These are phyloP conservation scores for Hyla sarda DNA, from an alignment of 2,113 vertebrate genomes.

Conservation along the genomic window DNA sequence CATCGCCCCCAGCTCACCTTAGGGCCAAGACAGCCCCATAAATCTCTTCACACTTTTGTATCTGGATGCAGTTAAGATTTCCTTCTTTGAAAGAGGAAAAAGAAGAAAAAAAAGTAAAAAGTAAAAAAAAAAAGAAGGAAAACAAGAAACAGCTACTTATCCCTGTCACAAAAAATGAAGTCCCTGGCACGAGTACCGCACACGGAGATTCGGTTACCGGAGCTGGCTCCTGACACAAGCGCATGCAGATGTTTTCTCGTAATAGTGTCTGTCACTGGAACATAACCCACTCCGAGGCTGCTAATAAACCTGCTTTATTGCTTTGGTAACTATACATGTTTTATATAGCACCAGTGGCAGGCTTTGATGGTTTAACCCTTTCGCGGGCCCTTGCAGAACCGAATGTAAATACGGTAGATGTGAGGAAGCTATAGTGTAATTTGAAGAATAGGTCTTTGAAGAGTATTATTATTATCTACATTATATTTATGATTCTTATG, in stretches of 20 bases:
- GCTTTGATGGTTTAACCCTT: conserved; percentile 4
- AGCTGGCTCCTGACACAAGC: conserved; percentile 43
- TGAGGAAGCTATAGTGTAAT: background rate
- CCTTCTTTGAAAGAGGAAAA: conserved; percentile 12
- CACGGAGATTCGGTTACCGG: conserved; percentile 43
- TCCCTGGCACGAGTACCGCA: conserved; percentile 34
- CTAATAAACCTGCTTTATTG: conserved; percentile 48
- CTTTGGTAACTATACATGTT: conserved; percentile 33
- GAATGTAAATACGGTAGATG: background rate
- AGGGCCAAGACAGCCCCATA: conserved; percentile 41
- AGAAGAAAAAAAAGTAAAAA: too few relatives aligned
- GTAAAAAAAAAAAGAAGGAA: background rate
- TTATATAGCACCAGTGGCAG: conserved; percentile 14
- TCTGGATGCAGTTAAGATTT: conserved; percentile 52
- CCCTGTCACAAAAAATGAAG: conserved; percentile 38
- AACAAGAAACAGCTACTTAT: conserved; percentile 53
- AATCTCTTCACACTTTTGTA: conserved; percentile 57
- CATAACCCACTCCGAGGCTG: conserved; percentile 34
- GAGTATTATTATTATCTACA: too few relatives aligned
- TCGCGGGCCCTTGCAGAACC: background rate
- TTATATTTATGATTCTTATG: background rate
- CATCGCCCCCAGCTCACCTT: background rate
- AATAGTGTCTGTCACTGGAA: conserved; percentile 48
- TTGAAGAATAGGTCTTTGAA: background rate
- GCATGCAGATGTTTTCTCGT: conserved; percentile 56